Evolutionary conservation across 1,140 invertebrate species (phyloP).

Genomic region (Lordiphosa clarofinis): DNA sequence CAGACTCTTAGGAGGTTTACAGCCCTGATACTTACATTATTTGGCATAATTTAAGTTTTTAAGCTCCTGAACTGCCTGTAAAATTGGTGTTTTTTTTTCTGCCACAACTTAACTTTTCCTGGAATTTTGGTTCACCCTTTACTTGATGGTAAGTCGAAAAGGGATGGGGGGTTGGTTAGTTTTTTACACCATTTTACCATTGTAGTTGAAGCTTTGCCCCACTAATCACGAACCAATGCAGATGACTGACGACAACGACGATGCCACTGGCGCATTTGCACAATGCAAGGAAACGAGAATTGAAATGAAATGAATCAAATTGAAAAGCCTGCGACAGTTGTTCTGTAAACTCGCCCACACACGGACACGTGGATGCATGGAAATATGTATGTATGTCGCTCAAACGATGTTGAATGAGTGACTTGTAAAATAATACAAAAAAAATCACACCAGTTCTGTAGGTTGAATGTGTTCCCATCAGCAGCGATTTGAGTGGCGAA

Average conservation of each 20-base stretch:
- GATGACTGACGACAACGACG: neutral
- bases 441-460: constrained; percentile 16
- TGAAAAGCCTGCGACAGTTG: constrained; percentile 65
- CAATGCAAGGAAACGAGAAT: constrained; percentile 47
- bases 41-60: too few species aligned
- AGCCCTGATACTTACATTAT: too few species aligned
- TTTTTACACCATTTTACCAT: too few species aligned
- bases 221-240: constrained; percentile 6
- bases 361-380: constrained; percentile 5
- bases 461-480: constrained; percentile 42
- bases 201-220: constrained; percentile 9
- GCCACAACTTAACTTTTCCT: too few species aligned
- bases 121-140: too few species aligned
- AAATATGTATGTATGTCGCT: constrained; percentile 47
- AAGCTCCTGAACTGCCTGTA: too few species aligned
- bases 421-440: constrained; percentile 48
- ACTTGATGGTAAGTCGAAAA: too few species aligned
- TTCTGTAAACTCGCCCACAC: constrained; percentile 36
- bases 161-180: too few species aligned
- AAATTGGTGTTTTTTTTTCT: too few species aligned
- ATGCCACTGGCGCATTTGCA: constrained; percentile 23
- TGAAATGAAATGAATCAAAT: constrained; percentile 65
- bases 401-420: constrained; percentile 52
- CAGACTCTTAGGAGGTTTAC: too few species aligned
- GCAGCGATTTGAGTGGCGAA: constrained; percentile 57